These are phyloP conservation scores for Pheosia tremula DNA, from an alignment of 2,888 invertebrate species.

Conservation along the genomic window DNA sequence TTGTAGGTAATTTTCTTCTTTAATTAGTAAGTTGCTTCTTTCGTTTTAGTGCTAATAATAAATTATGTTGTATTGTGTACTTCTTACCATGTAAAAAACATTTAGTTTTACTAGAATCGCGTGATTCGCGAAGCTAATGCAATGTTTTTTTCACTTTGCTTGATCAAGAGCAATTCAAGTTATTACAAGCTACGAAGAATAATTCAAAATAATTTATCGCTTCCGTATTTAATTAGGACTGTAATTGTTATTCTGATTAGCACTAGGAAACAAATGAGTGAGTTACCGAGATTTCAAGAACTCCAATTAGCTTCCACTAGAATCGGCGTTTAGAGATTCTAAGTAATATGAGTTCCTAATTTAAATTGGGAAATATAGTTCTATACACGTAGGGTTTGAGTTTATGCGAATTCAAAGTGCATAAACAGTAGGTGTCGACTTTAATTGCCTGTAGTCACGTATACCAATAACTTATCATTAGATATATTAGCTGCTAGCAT, in stretches of 20 bases:
- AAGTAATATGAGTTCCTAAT: constrained; percentile 26
- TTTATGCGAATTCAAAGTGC: neutral
- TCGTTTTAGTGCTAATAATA: no score
- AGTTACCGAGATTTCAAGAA: constrained; percentile 41
- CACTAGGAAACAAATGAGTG: constrained; percentile 29
- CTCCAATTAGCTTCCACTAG: constrained; percentile 33
- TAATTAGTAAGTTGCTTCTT: no score
- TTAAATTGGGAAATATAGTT: neutral
- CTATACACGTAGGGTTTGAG: neutral
- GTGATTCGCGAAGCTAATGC: no score
- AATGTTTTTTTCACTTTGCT: neutral
- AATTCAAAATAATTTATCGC: constrained; percentile 33
- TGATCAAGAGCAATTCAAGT: neutral
- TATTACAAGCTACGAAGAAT: constrained; percentile 16
- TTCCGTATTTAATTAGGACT: constrained; percentile 34
- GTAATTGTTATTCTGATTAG: constrained; percentile 38
- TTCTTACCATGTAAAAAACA: no score
- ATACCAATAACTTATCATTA: neutral
- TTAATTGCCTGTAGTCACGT: neutral
- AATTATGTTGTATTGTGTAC: no score
- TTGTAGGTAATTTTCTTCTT: no score
- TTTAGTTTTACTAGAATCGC: no score
- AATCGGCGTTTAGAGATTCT: constrained; percentile 33
- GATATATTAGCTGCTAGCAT: neutral
- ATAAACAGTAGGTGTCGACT: neutral